Base-by-base conservation (phyloP, 1,140 invertebrate species). In the Leptinotarsa texana region DNA sequence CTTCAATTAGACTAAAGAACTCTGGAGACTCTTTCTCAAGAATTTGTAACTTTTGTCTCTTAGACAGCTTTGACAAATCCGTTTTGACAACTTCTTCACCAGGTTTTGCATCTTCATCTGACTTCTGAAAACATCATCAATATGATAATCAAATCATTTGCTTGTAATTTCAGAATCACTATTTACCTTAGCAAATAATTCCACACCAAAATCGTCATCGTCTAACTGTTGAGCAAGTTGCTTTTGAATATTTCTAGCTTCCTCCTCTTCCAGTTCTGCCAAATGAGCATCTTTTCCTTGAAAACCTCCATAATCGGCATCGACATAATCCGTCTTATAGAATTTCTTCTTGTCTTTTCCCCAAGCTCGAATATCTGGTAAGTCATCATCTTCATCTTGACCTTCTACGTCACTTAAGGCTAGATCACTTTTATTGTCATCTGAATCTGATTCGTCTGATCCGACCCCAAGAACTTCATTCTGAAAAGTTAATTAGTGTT, bases 291-390 rank as follows among this genome's bases (percentile, higher is more conserved):
- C 90, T 81, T 93, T 90, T 77, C 91, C 90, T 76, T 90, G 88
- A 86, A 91, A 92, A 24, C 88, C 91, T 57, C 92, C 90, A 89
- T 93, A 95, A 87, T 96, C 95, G 79, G 92, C 89, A 87, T 96
- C 95, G 17, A 96, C 91, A 86, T 94, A 96, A 88, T 96, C 95
- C 1, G 95, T 94, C 63, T 92, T 91, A 85, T 96, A 96, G 85
- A 92, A 98, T 61, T 88, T 88, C 78, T 86, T 89, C 78, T 93
- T 93, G 75, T 93, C 93, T 80, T 91, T 91, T 13, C 96, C 95
- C 96, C 96, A 97, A 21, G 94, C 94, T 87, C 92, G 92, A 13
- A 89, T 88, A 84, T 95, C 89, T 6, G 94, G 94, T 62, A 96
- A 85, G 78, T 88, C 87, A 78, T 89, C 87, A 82, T 92, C 90